A percentile compares a stretch with the other conserved stretches of the same genome.
phyloP scores from a whole-genome alignment of 2,888 invertebrate genomes.

The Agrilus biguttatus region DNA sequence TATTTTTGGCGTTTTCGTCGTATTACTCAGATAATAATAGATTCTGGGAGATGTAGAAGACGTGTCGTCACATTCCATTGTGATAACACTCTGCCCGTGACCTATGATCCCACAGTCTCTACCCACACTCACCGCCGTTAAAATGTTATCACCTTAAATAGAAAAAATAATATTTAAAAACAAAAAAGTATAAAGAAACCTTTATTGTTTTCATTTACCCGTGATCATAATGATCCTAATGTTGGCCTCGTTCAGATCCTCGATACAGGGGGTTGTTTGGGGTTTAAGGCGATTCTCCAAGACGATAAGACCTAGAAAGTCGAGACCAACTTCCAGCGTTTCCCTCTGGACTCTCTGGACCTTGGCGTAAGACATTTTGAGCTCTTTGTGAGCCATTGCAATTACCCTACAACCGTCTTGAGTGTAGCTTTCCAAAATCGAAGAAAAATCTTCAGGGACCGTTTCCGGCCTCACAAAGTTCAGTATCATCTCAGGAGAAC shows the following conservation, averaged over 20 bases:
- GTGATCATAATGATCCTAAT: slow-evolving; percentile 96
- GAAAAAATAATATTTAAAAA: not conserved
- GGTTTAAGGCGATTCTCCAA: slow-evolving; percentile 90
- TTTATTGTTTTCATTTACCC: slow-evolving; percentile 34
- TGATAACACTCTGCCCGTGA: slow-evolving; percentile 34
- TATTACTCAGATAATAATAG: slow-evolving; percentile 34
- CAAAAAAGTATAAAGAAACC: not conserved
- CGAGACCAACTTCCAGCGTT: slow-evolving; percentile 65
- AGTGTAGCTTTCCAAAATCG: slow-evolving; percentile 70
- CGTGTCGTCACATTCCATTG: slow-evolving; percentile 23
- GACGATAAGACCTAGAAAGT: slow-evolving; percentile 78
- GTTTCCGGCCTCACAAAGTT: slow-evolving; percentile 62
- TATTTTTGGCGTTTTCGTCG: slow-evolving; percentile 22
- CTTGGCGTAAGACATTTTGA: slow-evolving; percentile 56
- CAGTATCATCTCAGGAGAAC: slow-evolving; percentile 83
- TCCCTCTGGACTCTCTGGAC: slow-evolving; percentile 63
- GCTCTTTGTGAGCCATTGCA: slow-evolving; percentile 64
- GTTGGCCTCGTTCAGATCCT: slow-evolving; percentile 64
- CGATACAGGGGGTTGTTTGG: slow-evolving; percentile 71
- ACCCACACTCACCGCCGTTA: slow-evolving; percentile 88
- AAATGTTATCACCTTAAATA: slow-evolving; percentile 60
- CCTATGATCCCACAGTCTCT: slow-evolving; percentile 77
- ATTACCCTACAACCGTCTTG: slow-evolving; percentile 89
- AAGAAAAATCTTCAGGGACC: slow-evolving; percentile 67
- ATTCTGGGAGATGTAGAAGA: slow-evolving; percentile 31